Conservation (phyloP, 2,888 invertebrate genomes). For the Entomobrya proxima region DNA sequence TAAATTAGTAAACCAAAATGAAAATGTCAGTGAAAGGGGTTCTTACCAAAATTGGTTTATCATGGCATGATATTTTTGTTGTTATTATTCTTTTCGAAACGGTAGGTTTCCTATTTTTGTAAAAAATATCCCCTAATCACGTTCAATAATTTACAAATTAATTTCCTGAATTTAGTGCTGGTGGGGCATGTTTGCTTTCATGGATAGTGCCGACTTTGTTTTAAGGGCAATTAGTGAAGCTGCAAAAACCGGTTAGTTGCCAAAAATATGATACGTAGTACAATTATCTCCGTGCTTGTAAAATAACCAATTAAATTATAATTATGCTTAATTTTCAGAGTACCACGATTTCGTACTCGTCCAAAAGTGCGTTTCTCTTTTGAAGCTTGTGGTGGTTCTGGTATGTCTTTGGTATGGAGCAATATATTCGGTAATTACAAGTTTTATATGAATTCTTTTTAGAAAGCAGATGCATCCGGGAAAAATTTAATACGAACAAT, state of each 20-base stretch:
- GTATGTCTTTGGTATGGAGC: slow-evolving; percentile 37
- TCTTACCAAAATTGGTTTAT: neutral
- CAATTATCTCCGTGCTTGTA: no score
- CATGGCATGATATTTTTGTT: slow-evolving; percentile 38
- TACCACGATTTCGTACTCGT: slow-evolving; percentile 34
- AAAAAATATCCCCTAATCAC: neutral
- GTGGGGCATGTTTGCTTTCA: slow-evolving; percentile 29
- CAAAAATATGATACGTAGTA: neutral
- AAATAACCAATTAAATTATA: no score
- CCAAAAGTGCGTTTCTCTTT: slow-evolving; percentile 24
- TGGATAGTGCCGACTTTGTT: slow-evolving; percentile 27
- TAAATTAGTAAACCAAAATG: neutral
- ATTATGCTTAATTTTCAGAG: neutral
- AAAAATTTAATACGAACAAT: no score
- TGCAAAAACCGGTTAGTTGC: neutral
- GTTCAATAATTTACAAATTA: neutral
- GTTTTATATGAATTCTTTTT: neutral
- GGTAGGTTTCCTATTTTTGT: neutral
- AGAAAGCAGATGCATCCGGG: neutral
- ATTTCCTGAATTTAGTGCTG: neutral
- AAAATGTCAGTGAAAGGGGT: neutral
- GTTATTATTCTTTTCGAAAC: slow-evolving; percentile 26
- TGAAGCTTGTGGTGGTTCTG: neutral
- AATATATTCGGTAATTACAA: slow-evolving; percentile 4
- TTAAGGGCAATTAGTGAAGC: neutral